Evolutionary conservation across 2,888 invertebrate species (phyloP), one percentile per base, ranked within the genome.

Genomic region (Thecophora atra): DNA sequence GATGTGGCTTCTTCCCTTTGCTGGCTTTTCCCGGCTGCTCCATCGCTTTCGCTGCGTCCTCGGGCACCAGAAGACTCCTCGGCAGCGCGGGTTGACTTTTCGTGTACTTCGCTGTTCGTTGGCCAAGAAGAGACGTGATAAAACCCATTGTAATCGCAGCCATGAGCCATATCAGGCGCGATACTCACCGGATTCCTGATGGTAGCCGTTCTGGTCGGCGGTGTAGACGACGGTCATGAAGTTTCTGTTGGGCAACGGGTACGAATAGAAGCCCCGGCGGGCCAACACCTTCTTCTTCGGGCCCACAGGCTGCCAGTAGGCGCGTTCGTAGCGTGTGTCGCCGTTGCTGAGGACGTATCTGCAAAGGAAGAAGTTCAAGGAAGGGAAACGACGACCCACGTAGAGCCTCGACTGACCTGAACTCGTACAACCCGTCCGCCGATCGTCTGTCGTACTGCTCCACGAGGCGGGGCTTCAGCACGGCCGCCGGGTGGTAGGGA

Each of bases 161-260:
- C 13, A 17, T 56, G 44, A 19, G 5, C 11, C 37, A 28, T 37
- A n/a, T 47, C 19, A 3, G n/a, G 13, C 7, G 6, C 11, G 76
- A 76, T 67, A 79, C 84, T 79, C 76, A 77, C 79, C 56, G 70
- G 80, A 79, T 60, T 80, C 79, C 72, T 81, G 79, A 56, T 79
- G 81, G 65, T 76, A 85, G 64, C 85, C 84, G 47, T 72, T 77
- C 42, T 85, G 80, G 73, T 85, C 85, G 60, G 84, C 85, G 24
- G 80, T 80, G 51, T 83, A 85, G 73, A 81, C 82, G 0, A 81
- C 80, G 0, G 84, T 85, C 51, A 81, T 70, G 74, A 74, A 85
- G 65, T 80, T 78, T 0, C 69, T 47, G 60, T 81, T 79, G 30
- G 82, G 77, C 72, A 85, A 65, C 0, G 80, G 81, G 71, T 84